phyloP scores from a whole-genome alignment of 2,113 vertebrate species.

The Tor tambroides region DNA sequence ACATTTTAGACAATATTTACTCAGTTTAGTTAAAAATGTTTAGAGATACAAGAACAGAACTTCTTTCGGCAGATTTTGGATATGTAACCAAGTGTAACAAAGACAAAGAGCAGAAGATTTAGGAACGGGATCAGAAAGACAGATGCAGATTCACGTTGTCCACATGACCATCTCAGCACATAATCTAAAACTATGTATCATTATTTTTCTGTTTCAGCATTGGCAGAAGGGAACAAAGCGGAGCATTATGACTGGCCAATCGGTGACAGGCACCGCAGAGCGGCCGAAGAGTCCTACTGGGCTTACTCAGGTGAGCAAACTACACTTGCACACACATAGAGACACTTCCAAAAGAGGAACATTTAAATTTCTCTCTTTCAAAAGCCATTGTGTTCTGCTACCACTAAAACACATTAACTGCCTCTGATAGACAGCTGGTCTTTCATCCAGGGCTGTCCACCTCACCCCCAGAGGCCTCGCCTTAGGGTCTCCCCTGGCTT shows the following conservation, averaged over 20 bases:
- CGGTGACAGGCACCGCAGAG: slow-evolving; percentile 81
- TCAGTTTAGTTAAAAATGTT: neutral
- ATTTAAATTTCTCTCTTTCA: neutral
- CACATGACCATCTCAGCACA: neutral
- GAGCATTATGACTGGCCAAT: slow-evolving; percentile 75
- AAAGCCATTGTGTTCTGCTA: neutral
- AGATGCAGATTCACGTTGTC: neutral
- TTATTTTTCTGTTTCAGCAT: slow-evolving; percentile 69
- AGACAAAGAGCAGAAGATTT: neutral
- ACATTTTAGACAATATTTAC: neutral
- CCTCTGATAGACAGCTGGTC: slow-evolving; percentile 16
- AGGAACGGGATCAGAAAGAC: neutral
- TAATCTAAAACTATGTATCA: neutral
- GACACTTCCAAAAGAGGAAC: neutral
- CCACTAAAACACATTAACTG: neutral
- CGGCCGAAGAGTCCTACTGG: slow-evolving; percentile 90
- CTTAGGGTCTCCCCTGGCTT: slow-evolving; percentile 66
- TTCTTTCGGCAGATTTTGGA: neutral
- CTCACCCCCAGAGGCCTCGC: slow-evolving; percentile 53
- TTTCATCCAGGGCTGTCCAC: slow-evolving; percentile 7
- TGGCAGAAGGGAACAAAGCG: slow-evolving; percentile 84
- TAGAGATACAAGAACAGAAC: neutral
- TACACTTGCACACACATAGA: neutral
- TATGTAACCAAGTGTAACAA: no score
- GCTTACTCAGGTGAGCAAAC: slow-evolving; percentile 89